Evolutionary conservation across 1,140 invertebrate genomes (phyloP).

Genomic region (Drosophila serrata): DNA sequence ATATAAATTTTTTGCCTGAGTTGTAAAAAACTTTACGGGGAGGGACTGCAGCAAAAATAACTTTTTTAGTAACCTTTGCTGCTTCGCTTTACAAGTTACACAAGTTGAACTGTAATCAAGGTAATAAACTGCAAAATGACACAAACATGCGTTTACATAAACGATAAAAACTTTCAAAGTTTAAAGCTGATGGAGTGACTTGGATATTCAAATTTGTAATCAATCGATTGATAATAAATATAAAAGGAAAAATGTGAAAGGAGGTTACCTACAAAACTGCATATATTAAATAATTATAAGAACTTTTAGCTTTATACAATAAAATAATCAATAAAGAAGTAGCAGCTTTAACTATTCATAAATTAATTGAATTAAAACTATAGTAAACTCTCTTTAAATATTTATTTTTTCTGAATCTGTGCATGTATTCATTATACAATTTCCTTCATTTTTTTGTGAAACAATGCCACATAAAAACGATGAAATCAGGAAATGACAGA

Average conservation of each 20-base stretch:
- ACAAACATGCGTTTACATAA: slow-evolving; percentile 25
- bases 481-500: slow-evolving; percentile 42
- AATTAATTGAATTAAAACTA: not conserved
- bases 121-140: slow-evolving; percentile 48
- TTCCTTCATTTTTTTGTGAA: not conserved
- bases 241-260: no score
- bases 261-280: not conserved
- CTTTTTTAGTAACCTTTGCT: slow-evolving; percentile 22
- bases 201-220: not conserved
- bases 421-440: not conserved
- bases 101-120: slow-evolving; percentile 50
- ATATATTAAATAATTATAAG: not conserved
- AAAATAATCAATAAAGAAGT: no score
- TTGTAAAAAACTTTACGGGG: slow-evolving; percentile 39
- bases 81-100: slow-evolving; percentile 15
- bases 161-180: slow-evolving; percentile 42
- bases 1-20: slow-evolving; percentile 25
- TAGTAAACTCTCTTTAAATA: not conserved
- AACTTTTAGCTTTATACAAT: not conserved
- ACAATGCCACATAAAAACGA: slow-evolving; percentile 6
- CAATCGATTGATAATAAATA: not conserved
- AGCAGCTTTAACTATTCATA: no score
- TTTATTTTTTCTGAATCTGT: not conserved
- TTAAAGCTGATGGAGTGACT: not conserved
- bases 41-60: slow-evolving; percentile 30